phyloP scores from a whole-genome alignment of 30 jellyfish, hydroid and myxozoan genomes.

The Phacellophora camtschatica region DNA sequence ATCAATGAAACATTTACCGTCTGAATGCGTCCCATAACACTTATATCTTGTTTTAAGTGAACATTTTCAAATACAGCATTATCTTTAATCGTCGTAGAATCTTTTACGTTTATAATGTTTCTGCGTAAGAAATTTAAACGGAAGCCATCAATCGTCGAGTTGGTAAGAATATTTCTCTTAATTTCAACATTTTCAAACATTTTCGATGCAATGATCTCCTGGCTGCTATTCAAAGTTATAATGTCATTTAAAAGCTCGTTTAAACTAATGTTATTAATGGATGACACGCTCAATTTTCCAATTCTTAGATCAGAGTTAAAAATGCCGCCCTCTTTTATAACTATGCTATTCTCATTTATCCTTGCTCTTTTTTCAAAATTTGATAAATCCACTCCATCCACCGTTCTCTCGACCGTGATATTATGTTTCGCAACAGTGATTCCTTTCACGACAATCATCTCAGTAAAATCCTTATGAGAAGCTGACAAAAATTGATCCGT shows the following conservation, averaged over 20 bases:
- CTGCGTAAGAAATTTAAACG: not conserved
- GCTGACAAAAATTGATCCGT: constrained; percentile 48
- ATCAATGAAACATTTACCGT: not conserved
- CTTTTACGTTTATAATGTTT: not conserved
- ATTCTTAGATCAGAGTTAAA: not conserved
- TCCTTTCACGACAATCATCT: not conserved
- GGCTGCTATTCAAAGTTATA: constrained; percentile 53
- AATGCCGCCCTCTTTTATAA: not conserved
- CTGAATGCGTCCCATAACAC: constrained; percentile 10
- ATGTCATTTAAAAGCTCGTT: constrained; percentile 37
- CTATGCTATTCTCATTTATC: not conserved
- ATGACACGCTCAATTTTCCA: not conserved
- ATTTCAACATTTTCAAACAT: constrained; percentile 25
- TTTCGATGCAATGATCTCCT: constrained; percentile 20
- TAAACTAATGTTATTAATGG: constrained; percentile 55
- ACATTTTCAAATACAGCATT: not conserved
- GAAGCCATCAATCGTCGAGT: constrained; percentile 54
- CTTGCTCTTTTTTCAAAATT: not conserved
- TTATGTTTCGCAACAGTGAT: not conserved
- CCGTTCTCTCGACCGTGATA: constrained; percentile 22
- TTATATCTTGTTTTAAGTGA: not conserved
- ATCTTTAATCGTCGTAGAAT: not conserved
- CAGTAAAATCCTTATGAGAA: not conserved
- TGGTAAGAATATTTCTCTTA: constrained; percentile 9
- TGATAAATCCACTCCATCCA: constrained; percentile 71